phyloP scores from a whole-genome alignment of 1,140 invertebrate species.

The Paraescarpia echinospica region DNA sequence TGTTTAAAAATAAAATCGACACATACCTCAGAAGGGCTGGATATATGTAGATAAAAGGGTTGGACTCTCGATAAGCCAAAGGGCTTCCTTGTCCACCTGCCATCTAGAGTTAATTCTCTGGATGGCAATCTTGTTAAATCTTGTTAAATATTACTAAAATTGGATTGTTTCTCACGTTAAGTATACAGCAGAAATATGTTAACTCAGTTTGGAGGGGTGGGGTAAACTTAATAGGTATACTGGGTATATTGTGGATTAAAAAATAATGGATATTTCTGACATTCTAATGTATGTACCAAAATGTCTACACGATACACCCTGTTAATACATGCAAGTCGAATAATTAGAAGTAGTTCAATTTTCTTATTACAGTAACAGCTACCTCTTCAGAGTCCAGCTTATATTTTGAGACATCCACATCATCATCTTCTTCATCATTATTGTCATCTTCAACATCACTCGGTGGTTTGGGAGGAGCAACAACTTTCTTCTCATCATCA shows the following conservation, averaged over 20 bases:
- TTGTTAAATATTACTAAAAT: neutral
- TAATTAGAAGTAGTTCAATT: too few relatives aligned
- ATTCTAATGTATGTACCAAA: too few relatives aligned
- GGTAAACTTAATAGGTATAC: neutral
- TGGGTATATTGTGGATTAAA: neutral
- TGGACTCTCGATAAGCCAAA: too few relatives aligned
- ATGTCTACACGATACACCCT: too few relatives aligned
- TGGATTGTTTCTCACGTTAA: neutral
- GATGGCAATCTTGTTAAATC: too few relatives aligned
- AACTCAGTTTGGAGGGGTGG: neutral
- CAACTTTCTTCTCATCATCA: constrained; percentile 32
- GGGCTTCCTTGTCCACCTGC: too few relatives aligned
- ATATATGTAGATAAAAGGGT: too few relatives aligned
- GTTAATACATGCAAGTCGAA: too few relatives aligned
- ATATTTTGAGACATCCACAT: constrained; percentile 76
- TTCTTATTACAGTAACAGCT: too few relatives aligned
- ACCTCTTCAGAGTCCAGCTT: constrained; percentile 68
- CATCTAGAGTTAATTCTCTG: too few relatives aligned
- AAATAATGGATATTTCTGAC: neutral
- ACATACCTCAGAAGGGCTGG: too few relatives aligned
- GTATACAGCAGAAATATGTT: neutral
- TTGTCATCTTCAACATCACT: constrained; percentile 51
- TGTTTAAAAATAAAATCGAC: too few relatives aligned
- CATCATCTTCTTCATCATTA: constrained; percentile 62
- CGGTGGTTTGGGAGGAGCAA: neutral